phyloP scores from a whole-genome alignment of 2,113 vertebrate species.

The Benitochromis conjunctus region DNA sequence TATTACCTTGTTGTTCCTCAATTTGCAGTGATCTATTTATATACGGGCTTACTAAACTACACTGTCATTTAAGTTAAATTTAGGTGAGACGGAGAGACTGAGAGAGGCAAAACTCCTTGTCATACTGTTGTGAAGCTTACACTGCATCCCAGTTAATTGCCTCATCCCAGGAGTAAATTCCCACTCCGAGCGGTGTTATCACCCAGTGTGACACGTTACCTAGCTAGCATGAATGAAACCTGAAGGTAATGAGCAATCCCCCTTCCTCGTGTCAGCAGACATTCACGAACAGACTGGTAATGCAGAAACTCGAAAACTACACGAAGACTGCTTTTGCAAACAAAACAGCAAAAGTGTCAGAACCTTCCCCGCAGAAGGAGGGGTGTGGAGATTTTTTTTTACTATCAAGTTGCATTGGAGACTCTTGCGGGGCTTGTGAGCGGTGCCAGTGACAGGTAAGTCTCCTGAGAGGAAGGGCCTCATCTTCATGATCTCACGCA shows the following conservation, averaged over 20 bases:
- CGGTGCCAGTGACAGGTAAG: neutral
- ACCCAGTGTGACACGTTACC: conserved; percentile 44
- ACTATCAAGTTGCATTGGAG: neutral
- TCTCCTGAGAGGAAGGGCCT: conserved; percentile 18
- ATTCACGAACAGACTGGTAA: neutral
- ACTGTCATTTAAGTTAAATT: conserved; percentile 44
- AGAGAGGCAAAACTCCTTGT: neutral
- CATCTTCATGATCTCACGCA: neutral
- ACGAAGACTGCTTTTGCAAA: neutral
- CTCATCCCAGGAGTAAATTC: conserved; percentile 20
- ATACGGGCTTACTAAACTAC: conserved; percentile 9
- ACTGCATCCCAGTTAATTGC: conserved; percentile 46
- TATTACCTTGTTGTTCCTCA: conserved; percentile 39
- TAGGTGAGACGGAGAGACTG: neutral
- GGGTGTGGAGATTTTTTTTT: neutral
- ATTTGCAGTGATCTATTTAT: conserved; percentile 44
- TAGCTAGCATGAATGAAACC: conserved; percentile 40
- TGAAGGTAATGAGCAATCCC: conserved; percentile 48
- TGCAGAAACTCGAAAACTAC: neutral
- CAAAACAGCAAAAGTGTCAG: conserved; percentile 10
- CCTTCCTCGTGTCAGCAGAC: conserved; percentile 37
- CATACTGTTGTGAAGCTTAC: conserved; percentile 26
- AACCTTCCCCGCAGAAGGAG: neutral
- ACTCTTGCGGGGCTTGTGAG: neutral
- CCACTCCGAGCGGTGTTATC: conserved; percentile 17